Conservation (phyloP, 2,888 invertebrate genomes). For the Drosophila meridiana region DNA sequence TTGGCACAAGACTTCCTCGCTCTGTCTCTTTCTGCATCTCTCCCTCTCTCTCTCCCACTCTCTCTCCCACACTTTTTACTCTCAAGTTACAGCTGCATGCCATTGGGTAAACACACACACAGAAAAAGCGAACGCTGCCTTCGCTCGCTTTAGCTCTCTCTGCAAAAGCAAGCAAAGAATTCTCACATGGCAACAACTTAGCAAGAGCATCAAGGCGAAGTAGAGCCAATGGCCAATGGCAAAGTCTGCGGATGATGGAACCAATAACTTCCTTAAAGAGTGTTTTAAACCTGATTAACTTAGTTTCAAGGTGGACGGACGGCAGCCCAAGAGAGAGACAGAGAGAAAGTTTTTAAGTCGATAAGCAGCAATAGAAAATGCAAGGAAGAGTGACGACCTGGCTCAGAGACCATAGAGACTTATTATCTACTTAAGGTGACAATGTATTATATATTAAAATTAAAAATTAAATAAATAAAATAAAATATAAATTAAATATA, state of each 20-base stretch:
- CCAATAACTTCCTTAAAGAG: background rate
- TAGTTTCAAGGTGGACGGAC: too few relatives aligned
- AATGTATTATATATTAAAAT: too few relatives aligned
- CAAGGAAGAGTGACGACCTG: too few relatives aligned
- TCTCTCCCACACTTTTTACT: too few relatives aligned
- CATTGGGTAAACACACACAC: background rate
- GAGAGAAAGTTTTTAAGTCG: background rate
- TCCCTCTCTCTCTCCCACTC: background rate
- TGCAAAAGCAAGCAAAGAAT: background rate
- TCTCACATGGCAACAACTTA: background rate
- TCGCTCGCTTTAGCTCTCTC: background rate
- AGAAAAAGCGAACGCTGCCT: background rate
- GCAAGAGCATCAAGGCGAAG: background rate
- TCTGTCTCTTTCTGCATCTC: background rate
- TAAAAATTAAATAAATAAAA: too few relatives aligned
- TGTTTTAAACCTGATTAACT: background rate
- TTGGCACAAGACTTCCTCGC: background rate
- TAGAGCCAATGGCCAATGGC: background rate
- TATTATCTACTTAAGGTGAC: too few relatives aligned
- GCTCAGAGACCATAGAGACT: too few relatives aligned
- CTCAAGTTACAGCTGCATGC: background rate
- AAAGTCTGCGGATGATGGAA: background rate
- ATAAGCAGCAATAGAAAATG: background rate
- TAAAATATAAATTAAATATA: too few relatives aligned
- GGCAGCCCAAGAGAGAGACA: background rate